Evolutionary conservation across 2,113 vertebrate genomes (phyloP).

Genomic region (Alexandromys fortis): DNA sequence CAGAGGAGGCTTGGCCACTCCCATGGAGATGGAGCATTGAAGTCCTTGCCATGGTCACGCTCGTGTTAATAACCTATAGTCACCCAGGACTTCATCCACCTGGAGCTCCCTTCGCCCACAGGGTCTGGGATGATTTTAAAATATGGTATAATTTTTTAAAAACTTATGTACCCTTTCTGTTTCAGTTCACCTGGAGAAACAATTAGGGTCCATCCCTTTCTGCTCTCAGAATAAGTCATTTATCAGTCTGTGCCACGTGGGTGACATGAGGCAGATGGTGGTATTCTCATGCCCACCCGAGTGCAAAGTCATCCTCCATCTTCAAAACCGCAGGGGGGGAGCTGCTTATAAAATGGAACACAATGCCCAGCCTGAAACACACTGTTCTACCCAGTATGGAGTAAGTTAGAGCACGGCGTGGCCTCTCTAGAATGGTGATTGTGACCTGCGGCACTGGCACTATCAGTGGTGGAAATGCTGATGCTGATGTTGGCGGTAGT

Average conservation of each 20-base stretch:
- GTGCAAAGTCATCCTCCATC: background rate
- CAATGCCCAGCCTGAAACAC: background rate
- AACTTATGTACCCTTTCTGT: background rate
- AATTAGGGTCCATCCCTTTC: background rate
- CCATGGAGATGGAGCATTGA: too few relatives aligned
- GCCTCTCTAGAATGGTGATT: background rate
- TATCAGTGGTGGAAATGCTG: background rate
- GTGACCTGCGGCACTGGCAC: background rate
- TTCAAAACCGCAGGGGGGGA: accelerated
- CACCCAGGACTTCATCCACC: background rate
- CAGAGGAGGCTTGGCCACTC: too few relatives aligned
- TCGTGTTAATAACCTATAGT: background rate
- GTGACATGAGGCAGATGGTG: background rate
- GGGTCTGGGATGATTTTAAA: background rate
- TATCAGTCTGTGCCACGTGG: accelerated
- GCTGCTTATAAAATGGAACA: background rate
- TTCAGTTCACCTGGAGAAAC: background rate
- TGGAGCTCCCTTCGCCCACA: background rate
- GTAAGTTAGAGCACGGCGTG: background rate
- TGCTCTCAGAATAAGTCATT: background rate
- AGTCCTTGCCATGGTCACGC: background rate
- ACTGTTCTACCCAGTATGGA: background rate
- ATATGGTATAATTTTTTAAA: background rate
- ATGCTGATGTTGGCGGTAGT: background rate
- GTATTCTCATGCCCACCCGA: background rate